Conservation (phyloP, 1,140 invertebrate genomes). For the Drosophila malerkotliana region DNA sequence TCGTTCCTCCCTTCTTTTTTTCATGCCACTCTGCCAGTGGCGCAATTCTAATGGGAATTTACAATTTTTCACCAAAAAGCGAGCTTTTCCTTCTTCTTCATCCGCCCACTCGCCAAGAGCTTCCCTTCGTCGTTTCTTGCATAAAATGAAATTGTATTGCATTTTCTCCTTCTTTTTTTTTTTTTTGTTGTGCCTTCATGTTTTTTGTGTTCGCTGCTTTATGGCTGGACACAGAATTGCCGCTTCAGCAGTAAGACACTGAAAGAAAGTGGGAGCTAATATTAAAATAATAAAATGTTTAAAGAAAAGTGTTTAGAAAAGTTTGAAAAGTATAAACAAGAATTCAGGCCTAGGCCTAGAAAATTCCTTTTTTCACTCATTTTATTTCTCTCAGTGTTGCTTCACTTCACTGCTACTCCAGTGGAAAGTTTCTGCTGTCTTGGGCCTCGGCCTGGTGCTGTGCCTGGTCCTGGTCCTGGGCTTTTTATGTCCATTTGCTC, state of each 20-base stretch:
- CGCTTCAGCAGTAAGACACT: slow-evolving; percentile 53
- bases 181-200: background rate
- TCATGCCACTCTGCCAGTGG: slow-evolving; percentile 4
- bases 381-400: slow-evolving; percentile 18
- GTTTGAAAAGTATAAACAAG: too few relatives aligned
- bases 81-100: slow-evolving; percentile 26
- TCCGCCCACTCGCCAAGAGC: background rate
- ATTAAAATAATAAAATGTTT: background rate
- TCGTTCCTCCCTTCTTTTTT: background rate
- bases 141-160: slow-evolving; percentile 82
- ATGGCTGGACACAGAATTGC: slow-evolving; percentile 73
- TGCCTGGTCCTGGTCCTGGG: slow-evolving; percentile 58
- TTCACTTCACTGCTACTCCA: slow-evolving; percentile 44
- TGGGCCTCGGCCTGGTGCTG: slow-evolving; percentile 41
- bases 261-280: background rate
- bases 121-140: slow-evolving; percentile 63
- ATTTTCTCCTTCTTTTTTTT: slow-evolving; percentile 40
- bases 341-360: too few relatives aligned
- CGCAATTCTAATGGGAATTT: slow-evolving; percentile 79
- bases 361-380: background rate
- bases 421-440: slow-evolving; percentile 59
- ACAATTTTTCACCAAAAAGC: slow-evolving; percentile 79
- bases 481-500: slow-evolving; percentile 60
- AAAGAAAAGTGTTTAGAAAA: background rate
- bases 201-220: slow-evolving; percentile 56